These are phyloP conservation scores for Geotrypetes seraphini DNA, from an alignment of 2,797 vertebrate genomes.

Conservation along the genomic window DNA sequence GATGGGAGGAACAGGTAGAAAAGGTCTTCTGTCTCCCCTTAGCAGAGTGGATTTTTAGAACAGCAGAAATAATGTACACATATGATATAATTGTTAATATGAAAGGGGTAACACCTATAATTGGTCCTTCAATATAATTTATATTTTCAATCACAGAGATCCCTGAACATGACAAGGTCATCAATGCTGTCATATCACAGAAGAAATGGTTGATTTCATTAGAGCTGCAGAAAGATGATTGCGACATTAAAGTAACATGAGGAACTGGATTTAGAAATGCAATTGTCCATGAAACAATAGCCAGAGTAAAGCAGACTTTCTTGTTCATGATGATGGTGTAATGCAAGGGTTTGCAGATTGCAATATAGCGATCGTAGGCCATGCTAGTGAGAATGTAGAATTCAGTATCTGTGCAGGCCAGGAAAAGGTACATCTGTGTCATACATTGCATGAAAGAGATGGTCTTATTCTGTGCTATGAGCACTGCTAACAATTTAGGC, in stretches of 20 bases:
- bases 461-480: neutral
- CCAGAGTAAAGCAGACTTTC: neutral
- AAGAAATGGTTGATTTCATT: slow-evolving; percentile 12
- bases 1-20: slow-evolving; percentile 10
- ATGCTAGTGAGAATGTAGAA: slow-evolving; percentile 17
- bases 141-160: slow-evolving; percentile 3
- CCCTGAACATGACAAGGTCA: slow-evolving; percentile 16
- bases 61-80: slow-evolving; percentile 9
- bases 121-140: slow-evolving; percentile 1
- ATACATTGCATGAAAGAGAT: slow-evolving; percentile 19
- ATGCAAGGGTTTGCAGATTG: slow-evolving; percentile 8
- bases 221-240: slow-evolving; percentile 7
- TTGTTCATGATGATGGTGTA: slow-evolving; percentile 10
- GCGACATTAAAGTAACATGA: slow-evolving; percentile 3
- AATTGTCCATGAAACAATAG: slow-evolving; percentile 3
- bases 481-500: slow-evolving; percentile 5
- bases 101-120: slow-evolving; percentile 2
- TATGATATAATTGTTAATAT: slow-evolving; percentile 6
- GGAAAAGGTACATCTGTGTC: slow-evolving; percentile 13
- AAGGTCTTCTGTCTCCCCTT: neutral
- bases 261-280: slow-evolving; percentile 14
- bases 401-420: slow-evolving; percentile 12
- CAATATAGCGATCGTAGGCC: slow-evolving; percentile 20
- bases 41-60: neutral
- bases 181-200: slow-evolving; percentile 12